These are phyloP conservation scores for Talpa occidentalis DNA, from an alignment of 2,113 vertebrate genomes.

Conservation along the genomic window DNA sequence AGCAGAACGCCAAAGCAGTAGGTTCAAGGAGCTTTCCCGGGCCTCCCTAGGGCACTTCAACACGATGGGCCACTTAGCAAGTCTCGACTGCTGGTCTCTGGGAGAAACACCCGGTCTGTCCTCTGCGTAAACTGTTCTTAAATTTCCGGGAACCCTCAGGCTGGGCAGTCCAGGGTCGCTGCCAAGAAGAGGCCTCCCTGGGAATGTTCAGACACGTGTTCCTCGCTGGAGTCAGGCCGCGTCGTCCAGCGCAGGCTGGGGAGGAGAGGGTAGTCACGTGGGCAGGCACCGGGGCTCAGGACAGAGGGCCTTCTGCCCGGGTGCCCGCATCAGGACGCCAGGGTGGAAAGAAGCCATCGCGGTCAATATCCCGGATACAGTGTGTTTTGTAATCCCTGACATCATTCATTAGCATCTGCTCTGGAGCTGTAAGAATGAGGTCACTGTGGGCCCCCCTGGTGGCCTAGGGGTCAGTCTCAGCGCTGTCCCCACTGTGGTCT, in stretches of 20 bases:
- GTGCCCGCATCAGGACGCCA: no score
- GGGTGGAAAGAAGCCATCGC: background rate
- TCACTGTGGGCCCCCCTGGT: background rate
- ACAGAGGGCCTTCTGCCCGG: background rate
- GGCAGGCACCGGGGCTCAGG: background rate
- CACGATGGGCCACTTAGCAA: rapidly evolving
- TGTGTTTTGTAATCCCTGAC: background rate
- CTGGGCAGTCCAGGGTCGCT: background rate
- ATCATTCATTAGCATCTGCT: background rate
- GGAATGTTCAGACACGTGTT: background rate
- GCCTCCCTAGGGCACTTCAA: background rate
- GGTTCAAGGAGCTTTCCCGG: background rate
- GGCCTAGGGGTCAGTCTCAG: no score
- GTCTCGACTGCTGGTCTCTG: rapidly evolving
- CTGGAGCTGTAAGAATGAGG: background rate
- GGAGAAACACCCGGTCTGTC: no score
- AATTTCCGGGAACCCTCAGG: background rate
- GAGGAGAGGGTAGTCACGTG: background rate
- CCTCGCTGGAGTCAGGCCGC: background rate
- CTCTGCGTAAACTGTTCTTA: background rate
- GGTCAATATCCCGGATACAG: background rate
- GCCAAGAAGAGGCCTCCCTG: background rate
- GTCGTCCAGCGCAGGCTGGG: background rate
- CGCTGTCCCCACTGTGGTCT: no score
- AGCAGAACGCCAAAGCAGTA: background rate